Conservation (phyloP, 2,797 vertebrate species). For the Peromyscus attwateri region DNA sequence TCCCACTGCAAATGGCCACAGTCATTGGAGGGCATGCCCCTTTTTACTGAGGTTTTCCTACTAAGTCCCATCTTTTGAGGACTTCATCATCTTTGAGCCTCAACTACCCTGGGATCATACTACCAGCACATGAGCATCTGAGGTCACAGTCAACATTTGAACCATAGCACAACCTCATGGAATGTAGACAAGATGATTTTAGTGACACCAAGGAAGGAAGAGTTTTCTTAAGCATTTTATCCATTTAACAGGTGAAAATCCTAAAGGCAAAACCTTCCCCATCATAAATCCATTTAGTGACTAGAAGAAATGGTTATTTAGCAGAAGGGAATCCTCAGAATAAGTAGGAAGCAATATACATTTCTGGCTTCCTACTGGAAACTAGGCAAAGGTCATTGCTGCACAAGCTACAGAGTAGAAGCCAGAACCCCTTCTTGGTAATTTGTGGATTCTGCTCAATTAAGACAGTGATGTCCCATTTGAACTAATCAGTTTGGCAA, state of each 20-base stretch:
- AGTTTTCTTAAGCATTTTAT: neutral
- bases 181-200: neutral
- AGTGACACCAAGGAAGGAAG: neutral
- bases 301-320: neutral
- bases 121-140: too few relatives aligned
- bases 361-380: neutral
- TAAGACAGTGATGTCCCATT: neutral
- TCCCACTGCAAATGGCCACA: neutral
- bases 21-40: neutral
- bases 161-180: neutral
- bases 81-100: neutral
- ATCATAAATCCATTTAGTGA: neutral
- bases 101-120: neutral
- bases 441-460: neutral
- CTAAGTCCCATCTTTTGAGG: rapidly evolving
- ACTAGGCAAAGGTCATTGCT: neutral
- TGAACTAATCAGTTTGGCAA: neutral
- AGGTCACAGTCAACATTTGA: neutral
- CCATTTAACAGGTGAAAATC: neutral
- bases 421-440: neutral
- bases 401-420: neutral
- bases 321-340: neutral
- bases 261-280: neutral
- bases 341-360: neutral
- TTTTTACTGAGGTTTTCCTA: too few relatives aligned